Percentiles rank a stretch among this genome's conserved stretches.
Evolutionary conservation across 2,888 invertebrate genomes (phyloP).

Genomic region (Plebejus anna): DNA sequence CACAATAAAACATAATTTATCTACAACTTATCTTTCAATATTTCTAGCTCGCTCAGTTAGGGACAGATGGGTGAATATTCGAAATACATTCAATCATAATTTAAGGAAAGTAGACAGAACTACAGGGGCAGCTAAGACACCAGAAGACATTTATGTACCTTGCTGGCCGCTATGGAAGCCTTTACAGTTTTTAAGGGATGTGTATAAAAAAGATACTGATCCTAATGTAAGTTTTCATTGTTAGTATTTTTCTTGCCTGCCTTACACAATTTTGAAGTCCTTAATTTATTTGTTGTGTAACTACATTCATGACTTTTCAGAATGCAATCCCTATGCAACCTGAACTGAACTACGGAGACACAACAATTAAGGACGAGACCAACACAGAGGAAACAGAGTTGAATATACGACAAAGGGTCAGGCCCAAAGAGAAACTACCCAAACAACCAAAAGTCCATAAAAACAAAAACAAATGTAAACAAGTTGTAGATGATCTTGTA

Average conservation of each 20-base stretch:
- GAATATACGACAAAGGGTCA: conserved; percentile 53
- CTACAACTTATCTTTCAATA: background rate
- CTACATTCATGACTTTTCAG: background rate
- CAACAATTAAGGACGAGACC: conserved; percentile 51
- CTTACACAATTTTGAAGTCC: too few species aligned
- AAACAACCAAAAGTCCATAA: conserved; percentile 36
- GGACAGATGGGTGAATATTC: conserved; percentile 71
- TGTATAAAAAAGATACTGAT: conserved; percentile 49
- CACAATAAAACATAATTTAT: too few species aligned
- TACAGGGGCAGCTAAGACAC: conserved; percentile 48
- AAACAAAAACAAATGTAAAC: conserved; percentile 50
- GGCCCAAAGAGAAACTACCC: conserved; percentile 44
- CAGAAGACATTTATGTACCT: conserved; percentile 58
- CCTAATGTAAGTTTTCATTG: conserved; percentile 46
- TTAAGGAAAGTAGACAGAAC: conserved; percentile 60
- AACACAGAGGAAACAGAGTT: conserved; percentile 48
- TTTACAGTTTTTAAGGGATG: conserved; percentile 60
- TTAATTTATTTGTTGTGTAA: conserved; percentile 8
- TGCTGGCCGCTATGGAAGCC: conserved; percentile 73
- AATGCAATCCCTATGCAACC: background rate
- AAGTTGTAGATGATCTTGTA: conserved; percentile 57
- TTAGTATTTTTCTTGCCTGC: too few species aligned
- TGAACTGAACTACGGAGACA: conserved; percentile 30
- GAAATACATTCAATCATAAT: conserved; percentile 71
- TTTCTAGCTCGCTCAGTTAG: conserved; percentile 64